Evolutionary conservation across 2,888 invertebrate genomes (phyloP).

Genomic region (Polyploca ridens): DNA sequence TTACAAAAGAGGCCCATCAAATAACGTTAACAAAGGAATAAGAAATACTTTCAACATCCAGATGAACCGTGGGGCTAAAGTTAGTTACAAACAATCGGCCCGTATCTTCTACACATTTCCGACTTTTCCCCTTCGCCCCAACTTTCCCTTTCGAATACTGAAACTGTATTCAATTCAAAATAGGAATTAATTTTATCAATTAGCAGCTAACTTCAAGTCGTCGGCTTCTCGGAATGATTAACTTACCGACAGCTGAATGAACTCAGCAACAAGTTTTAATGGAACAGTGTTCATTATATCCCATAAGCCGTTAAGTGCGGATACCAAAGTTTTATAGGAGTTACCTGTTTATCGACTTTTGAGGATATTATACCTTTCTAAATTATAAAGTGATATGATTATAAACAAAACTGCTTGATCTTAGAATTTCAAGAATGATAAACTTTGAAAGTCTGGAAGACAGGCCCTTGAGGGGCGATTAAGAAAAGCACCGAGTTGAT

Average conservation of each 20-base stretch:
- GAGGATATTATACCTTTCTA: neutral
- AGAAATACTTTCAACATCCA: too few relatives aligned
- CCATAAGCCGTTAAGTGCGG: neutral
- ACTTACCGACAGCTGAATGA: neutral
- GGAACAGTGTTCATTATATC: constrained; percentile 1
- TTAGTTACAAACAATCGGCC: neutral
- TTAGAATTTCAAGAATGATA: too few relatives aligned
- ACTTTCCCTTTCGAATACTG: neutral
- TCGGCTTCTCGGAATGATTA: neutral
- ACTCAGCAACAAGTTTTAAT: constrained; percentile 9
- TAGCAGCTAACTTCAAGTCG: constrained; percentile 9
- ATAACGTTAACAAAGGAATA: neutral
- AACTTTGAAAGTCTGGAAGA: too few relatives aligned
- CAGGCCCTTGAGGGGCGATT: too few relatives aligned
- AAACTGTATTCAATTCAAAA: constrained; percentile 12
- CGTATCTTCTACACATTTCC: neutral
- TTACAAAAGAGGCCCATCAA: neutral
- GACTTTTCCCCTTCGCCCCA: neutral
- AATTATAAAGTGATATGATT: too few relatives aligned
- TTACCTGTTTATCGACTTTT: neutral
- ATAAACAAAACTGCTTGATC: too few relatives aligned
- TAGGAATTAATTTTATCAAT: constrained; percentile 13
- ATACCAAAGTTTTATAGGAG: neutral
- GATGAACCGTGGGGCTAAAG: neutral
- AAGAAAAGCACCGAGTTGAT: too few relatives aligned